Conservation (phyloP, 2,113 vertebrate genomes). For the Leptobrachium ailaonicum region DNA sequence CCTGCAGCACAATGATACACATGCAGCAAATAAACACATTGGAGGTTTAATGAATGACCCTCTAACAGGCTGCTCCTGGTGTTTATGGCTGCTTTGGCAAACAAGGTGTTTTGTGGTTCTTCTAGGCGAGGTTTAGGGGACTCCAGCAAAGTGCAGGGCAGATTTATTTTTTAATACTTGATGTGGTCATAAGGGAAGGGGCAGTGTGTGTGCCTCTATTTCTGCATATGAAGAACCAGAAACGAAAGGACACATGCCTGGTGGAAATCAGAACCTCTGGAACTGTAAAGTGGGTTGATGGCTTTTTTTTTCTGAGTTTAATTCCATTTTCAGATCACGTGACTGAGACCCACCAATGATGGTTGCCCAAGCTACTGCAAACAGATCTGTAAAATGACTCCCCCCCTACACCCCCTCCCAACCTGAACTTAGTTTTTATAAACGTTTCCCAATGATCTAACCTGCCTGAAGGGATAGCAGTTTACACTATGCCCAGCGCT, state of each 20-base stretch:
- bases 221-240: not conserved
- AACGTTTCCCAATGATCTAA: slow-evolving; percentile 74
- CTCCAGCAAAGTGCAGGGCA: not conserved
- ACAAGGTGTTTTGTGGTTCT: not conserved
- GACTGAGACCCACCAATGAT: slow-evolving; percentile 65
- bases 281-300: slow-evolving; percentile 51
- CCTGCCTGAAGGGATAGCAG: slow-evolving; percentile 67
- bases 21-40: not conserved
- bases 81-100: not conserved
- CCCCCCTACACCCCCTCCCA: slow-evolving; percentile 66
- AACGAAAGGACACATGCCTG: slow-evolving; percentile 10
- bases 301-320: slow-evolving; percentile 18
- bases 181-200: not conserved
- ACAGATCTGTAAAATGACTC: slow-evolving; percentile 64
- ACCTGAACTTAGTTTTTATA: slow-evolving; percentile 75
- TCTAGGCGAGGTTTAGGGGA: not conserved
- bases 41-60: not conserved
- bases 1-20: not conserved
- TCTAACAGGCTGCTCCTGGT: not conserved
- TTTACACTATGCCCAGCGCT: slow-evolving; percentile 60
- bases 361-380: slow-evolving; percentile 58
- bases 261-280: slow-evolving; percentile 19
- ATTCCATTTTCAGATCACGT: slow-evolving; percentile 61
- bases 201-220: too few relatives aligned
- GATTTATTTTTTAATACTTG: not conserved